Evolutionary conservation across 2,797 vertebrate genomes (phyloP).

Genomic region (Poecilia picta): DNA sequence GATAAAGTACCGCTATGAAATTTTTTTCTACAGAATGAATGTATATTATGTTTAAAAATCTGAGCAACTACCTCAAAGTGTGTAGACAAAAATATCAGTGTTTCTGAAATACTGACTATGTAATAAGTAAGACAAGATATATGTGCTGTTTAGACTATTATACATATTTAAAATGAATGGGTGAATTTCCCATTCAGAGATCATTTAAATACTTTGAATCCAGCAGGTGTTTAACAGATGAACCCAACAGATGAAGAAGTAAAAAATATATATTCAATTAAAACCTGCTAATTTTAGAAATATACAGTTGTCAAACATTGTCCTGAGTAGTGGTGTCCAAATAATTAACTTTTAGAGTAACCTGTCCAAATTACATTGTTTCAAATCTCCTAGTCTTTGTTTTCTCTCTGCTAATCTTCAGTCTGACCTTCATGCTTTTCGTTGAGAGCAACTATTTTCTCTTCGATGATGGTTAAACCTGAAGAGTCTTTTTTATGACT

Average conservation of each 20-base stretch:
- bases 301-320: not conserved
- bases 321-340: not conserved
- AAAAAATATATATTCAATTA: not conserved
- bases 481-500: not conserved
- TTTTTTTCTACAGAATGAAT: not conserved
- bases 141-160: not conserved
- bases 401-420: not conserved
- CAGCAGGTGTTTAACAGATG: not conserved
- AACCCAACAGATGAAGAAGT: not conserved
- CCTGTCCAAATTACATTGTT: not conserved
- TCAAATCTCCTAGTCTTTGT: not conserved
- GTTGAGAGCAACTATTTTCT: not conserved
- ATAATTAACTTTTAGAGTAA: not conserved
- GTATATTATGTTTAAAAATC: not conserved
- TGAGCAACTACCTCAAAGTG: not conserved
- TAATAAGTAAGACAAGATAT: not conserved
- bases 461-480: not conserved
- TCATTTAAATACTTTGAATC: not conserved
- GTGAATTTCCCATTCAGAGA: not conserved
- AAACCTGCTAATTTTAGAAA: not conserved
- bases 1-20: not conserved
- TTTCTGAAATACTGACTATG: not conserved
- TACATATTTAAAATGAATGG: not conserved
- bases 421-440: not conserved
- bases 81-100: not conserved